phyloP scores from a whole-genome alignment of 2,888 invertebrate species.

The Thereva nobilitata region DNA sequence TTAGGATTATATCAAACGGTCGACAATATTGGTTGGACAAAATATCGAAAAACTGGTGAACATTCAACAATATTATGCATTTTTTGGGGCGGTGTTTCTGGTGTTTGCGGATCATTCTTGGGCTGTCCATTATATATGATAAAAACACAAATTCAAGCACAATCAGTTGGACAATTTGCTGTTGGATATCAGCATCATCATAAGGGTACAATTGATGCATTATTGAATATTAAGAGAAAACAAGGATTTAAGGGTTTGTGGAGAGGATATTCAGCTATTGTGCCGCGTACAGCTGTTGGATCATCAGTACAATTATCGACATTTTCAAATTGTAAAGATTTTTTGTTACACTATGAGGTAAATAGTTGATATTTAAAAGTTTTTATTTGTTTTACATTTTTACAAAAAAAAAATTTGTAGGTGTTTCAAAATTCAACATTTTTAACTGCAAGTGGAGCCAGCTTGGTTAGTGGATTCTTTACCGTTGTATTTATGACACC shows the following conservation, averaged over 20 bases:
- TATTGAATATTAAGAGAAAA: conserved; percentile 60
- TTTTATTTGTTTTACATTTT: not conserved
- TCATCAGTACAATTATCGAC: conserved; percentile 83
- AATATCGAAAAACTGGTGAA: conserved; percentile 39
- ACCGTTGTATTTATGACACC: conserved; percentile 81
- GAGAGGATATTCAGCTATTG: conserved; percentile 74
- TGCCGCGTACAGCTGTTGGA: conserved; percentile 77
- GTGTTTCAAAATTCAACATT: conserved; percentile 58
- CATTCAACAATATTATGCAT: conserved; percentile 45
- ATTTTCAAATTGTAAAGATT: conserved; percentile 69
- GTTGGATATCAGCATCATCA: conserved; percentile 84
- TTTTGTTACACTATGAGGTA: conserved; percentile 51
- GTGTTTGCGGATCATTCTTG: conserved; percentile 68
- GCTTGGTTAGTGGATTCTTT: conserved; percentile 75
- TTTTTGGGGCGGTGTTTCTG: conserved; percentile 60
- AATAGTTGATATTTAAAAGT: not conserved
- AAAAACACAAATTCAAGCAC: conserved; percentile 84
- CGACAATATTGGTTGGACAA: conserved; percentile 63
- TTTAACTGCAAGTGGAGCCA: conserved; percentile 67
- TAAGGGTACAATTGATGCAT: conserved; percentile 62
- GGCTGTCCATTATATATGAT: conserved; percentile 79
- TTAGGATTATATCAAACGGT: conserved; percentile 69
- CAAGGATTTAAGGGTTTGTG: conserved; percentile 71
- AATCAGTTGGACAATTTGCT: conserved; percentile 67
- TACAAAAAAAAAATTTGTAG: conserved; percentile 32